Evolutionary conservation across 2,797 vertebrate genomes (phyloP).

Genomic region (Caiman crocodilus): DNA sequence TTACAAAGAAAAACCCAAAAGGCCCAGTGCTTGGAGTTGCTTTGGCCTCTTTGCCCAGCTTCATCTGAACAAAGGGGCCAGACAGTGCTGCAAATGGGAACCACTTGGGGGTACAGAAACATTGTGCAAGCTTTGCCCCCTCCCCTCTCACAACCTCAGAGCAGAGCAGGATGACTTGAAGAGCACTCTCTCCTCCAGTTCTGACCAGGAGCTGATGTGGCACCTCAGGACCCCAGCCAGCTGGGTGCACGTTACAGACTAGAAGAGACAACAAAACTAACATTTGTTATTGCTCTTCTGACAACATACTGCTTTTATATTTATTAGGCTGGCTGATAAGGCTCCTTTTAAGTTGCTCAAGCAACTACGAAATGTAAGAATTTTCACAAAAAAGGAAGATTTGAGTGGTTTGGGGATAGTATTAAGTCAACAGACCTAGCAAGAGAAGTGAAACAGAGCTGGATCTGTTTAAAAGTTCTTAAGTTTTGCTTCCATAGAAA

Average conservation of each 20-base stretch:
- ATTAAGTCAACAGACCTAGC: neutral
- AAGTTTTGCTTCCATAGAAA: neutral
- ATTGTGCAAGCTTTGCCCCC: neutral
- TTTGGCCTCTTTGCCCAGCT: no score
- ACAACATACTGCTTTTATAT: fast-evolving
- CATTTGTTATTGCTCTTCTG: neutral
- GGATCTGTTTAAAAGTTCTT: neutral
- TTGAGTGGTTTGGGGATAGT: neutral
- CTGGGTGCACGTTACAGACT: no score
- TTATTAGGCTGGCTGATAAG: neutral
- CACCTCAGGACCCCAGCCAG: neutral
- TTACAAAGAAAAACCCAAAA: neutral
- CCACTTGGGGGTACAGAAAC: fast-evolving
- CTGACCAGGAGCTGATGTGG: neutral
- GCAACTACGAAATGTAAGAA: neutral
- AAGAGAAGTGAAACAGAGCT: neutral
- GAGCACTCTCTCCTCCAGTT: neutral
- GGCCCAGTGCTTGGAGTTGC: no score
- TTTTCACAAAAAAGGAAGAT: neutral
- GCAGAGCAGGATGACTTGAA: fast-evolving
- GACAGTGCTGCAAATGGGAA: neutral
- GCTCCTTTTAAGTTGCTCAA: neutral
- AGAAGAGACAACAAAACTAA: no score
- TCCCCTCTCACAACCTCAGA: neutral
- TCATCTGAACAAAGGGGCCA: neutral